Evolutionary conservation across 2,797 vertebrate species (phyloP).

Genomic region (Ispidina lecontei): DNA sequence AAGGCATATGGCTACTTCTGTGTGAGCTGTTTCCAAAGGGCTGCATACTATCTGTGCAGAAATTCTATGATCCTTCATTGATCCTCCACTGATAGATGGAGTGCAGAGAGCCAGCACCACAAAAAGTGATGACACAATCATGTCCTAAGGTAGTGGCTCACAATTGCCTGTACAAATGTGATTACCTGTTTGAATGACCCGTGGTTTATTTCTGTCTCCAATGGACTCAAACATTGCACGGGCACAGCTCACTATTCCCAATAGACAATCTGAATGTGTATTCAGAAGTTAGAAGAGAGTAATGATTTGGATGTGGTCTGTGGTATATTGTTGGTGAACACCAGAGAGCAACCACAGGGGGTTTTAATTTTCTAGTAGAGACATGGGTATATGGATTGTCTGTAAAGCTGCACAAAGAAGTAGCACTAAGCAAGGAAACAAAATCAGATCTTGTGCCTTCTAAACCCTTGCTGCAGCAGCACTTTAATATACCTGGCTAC

Average conservation of each 20-base stretch:
- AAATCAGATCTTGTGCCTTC: not conserved
- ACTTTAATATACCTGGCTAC: not conserved
- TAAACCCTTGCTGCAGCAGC: not conserved
- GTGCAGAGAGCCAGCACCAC: not conserved
- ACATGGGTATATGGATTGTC: not conserved
- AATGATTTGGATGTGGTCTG: not conserved
- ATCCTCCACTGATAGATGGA: not conserved
- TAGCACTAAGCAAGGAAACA: not conserved
- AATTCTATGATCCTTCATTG: not conserved
- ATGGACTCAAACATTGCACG: not conserved
- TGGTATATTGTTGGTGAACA: not conserved
- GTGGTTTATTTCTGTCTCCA: not conserved
- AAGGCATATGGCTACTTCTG: not conserved
- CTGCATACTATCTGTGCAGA: not conserved
- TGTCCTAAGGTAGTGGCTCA: not conserved
- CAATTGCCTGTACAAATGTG: not conserved
- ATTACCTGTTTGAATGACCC: not conserved
- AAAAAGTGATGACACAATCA: not conserved
- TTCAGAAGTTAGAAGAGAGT: not conserved
- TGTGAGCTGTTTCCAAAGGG: not conserved
- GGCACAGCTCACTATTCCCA: not conserved
- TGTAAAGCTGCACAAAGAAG: not conserved
- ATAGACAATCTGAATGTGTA: fast-evolving
- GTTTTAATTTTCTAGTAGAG: not conserved
- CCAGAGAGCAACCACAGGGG: not conserved